Evolutionary conservation across 2,888 invertebrate genomes (phyloP), one percentile per base, ranked within the genome.

Genomic region (Caradrina kadenii): DNA sequence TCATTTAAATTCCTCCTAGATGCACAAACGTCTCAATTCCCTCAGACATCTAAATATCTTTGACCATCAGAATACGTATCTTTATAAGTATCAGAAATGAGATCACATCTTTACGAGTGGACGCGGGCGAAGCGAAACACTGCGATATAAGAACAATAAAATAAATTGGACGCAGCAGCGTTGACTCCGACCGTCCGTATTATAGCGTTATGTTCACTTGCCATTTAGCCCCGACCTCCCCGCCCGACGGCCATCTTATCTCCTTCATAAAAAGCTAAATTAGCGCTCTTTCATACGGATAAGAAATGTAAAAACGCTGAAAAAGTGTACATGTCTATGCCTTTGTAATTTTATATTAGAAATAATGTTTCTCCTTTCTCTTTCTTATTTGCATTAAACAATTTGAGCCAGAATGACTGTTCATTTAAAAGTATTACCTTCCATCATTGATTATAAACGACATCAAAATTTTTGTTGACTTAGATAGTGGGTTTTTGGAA

Each of bases 61-160:
- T 63, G 69, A 76, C 83, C 80, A 77, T 72, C 75, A 80, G 70
- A 70, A 80, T 81, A 72, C 69, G 76, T 76, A 79, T 84, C 76
- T 82, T 84, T 85, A 85, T 87, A 87, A 88, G 83, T 83, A 86
- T 78, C 76, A 84, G 84, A 87, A 84, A 89, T 86, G 86, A 89
- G 87, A 88, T 89, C 85, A 75, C 82, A 82, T 85, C 88, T 91
- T 90, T 91, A 90, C 88, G 90, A 89, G 82, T 82, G 87, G 86
- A 63, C 84, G 83, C 73, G 76, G 68, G 66, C 35, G 64, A 63
- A 69, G 67, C 69, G 81, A 73, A 82, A 84, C 83, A 84, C 76
- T 82, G 84, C 87, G 85, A 90, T 90, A 90, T 90, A 91, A 80
- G 76, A 77, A 76, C 88, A 90, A 92, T 92, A 92, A 92, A 92